phyloP scores from a whole-genome alignment of 2,888 invertebrate genomes.

The Choristoneura rosaceana region DNA sequence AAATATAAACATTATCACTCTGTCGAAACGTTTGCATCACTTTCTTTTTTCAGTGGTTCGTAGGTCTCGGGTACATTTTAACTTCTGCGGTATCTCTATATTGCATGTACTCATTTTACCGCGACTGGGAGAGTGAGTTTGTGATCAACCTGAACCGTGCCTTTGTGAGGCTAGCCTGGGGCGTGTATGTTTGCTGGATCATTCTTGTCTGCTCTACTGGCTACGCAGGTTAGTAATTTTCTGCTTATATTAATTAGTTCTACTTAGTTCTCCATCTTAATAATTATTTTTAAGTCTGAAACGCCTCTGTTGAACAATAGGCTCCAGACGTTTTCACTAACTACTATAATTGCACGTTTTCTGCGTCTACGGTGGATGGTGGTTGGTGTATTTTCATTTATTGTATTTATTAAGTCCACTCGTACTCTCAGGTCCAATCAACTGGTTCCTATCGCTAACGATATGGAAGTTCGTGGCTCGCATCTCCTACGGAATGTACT shows the following conservation, averaged over 20 bases:
- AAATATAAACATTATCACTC: neutral
- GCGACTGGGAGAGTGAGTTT: slow-evolving; percentile 46
- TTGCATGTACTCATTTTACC: slow-evolving; percentile 7
- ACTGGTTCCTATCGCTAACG: slow-evolving; percentile 67
- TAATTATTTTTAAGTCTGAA: too few relatives aligned
- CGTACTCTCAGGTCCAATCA: slow-evolving; percentile 61
- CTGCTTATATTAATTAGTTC: too few relatives aligned
- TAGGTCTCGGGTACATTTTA: neutral
- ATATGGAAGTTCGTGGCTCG: slow-evolving; percentile 48
- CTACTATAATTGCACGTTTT: too few relatives aligned
- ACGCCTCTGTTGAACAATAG: too few relatives aligned
- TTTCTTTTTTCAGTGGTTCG: slow-evolving; percentile 1
- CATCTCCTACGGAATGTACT: slow-evolving; percentile 15
- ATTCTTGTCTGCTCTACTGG: slow-evolving; percentile 63
- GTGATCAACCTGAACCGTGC: slow-evolving; percentile 48
- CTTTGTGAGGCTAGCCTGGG: slow-evolving; percentile 56
- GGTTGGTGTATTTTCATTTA: too few relatives aligned
- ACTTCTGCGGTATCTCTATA: neutral
- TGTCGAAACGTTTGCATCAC: neutral
- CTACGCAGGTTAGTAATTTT: slow-evolving; percentile 59
- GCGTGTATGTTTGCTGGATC: slow-evolving; percentile 58
- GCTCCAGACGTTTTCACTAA: too few relatives aligned
- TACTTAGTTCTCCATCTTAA: too few relatives aligned
- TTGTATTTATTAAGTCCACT: too few relatives aligned
- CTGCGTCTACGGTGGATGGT: too few relatives aligned